Conservation (phyloP, 2,888 invertebrate genomes). For the Neelides folsomi region DNA sequence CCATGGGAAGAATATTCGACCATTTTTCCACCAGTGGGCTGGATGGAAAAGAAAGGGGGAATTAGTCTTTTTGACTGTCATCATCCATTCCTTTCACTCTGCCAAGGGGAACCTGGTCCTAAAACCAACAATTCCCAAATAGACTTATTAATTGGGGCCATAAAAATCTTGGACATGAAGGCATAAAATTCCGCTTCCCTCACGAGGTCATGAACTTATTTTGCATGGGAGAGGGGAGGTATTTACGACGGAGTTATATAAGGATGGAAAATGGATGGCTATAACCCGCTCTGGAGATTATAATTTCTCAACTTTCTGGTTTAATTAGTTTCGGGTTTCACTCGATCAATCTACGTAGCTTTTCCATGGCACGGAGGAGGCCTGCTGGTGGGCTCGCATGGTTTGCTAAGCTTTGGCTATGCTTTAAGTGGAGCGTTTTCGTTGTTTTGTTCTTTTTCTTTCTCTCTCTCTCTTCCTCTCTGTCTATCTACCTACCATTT, state of each 20-base stretch:
- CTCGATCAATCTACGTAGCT: slow-evolving; percentile 12
- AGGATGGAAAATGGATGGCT: background rate
- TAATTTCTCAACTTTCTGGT: slow-evolving; percentile 17
- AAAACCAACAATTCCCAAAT: too few species aligned
- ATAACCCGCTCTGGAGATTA: slow-evolving; percentile 6
- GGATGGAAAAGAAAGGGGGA: too few species aligned
- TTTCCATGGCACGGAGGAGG: background rate
- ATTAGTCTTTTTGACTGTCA: too few species aligned
- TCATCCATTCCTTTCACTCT: too few species aligned
- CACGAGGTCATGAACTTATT: too few species aligned
- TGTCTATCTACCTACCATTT: background rate
- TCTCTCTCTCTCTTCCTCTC: slow-evolving; percentile 1
- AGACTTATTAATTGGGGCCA: too few species aligned
- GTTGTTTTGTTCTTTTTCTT: background rate
- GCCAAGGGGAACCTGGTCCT: too few species aligned
- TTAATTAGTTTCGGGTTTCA: slow-evolving; percentile 19
- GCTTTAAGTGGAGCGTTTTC: background rate
- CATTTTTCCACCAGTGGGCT: too few species aligned
- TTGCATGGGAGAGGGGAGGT: background rate
- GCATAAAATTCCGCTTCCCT: too few species aligned
- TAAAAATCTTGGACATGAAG: too few species aligned
- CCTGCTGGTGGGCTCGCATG: background rate
- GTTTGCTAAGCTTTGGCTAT: background rate
- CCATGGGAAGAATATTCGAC: too few species aligned
- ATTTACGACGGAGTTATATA: background rate